These are phyloP conservation scores for Zalophus californianus DNA, from an alignment of 2,797 vertebrate species.

Conservation along the genomic window DNA sequence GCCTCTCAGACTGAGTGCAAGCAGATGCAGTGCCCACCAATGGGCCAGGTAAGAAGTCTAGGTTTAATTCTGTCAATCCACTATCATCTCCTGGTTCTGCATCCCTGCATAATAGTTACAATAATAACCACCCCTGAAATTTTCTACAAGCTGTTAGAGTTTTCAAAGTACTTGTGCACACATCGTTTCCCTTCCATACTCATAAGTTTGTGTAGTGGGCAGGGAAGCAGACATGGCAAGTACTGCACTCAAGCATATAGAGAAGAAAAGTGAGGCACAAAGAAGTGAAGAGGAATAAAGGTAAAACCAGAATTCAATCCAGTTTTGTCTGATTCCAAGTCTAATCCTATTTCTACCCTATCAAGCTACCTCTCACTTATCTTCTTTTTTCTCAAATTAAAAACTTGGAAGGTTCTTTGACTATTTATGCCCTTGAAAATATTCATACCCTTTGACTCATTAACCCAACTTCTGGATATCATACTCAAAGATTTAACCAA, in stretches of 20 bases:
- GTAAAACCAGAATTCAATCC: background rate
- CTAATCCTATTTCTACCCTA: background rate
- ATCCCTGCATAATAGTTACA: background rate
- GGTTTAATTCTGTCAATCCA: background rate
- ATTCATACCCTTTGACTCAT: background rate
- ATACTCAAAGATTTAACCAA: background rate
- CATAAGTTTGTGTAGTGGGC: background rate
- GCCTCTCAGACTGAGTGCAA: background rate
- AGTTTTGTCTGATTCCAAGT: background rate
- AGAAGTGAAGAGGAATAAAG: background rate
- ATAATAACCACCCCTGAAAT: background rate
- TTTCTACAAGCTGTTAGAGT: background rate
- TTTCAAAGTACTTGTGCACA: slow-evolving; percentile 18
- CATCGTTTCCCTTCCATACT: background rate
- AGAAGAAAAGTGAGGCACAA: background rate
- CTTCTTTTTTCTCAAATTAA: background rate
- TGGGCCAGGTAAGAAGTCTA: background rate
- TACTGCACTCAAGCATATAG: background rate
- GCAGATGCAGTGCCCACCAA: background rate
- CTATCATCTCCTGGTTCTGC: background rate
- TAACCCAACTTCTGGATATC: background rate
- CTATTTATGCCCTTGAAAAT: background rate
- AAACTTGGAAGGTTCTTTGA: background rate
- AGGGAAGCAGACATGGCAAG: background rate
- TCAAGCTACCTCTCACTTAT: background rate